Base-by-base conservation (phyloP, 2,797 vertebrate species). In the Carduelis carduelis region DNA sequence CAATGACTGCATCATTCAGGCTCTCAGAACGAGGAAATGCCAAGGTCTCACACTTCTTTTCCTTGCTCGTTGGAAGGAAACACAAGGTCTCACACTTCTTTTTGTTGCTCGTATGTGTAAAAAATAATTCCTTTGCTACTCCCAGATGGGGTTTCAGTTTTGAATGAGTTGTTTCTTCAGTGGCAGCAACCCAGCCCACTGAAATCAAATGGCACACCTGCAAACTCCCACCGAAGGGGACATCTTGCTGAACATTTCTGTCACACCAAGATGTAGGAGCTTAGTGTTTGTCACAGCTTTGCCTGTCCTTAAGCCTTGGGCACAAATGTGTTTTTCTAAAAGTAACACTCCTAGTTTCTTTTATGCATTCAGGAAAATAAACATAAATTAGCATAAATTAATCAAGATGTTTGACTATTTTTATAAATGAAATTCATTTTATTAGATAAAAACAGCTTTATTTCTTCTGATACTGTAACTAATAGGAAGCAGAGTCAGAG, bases 331-430 rank as follows among this genome's bases (percentile, higher is more conserved):
- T 9, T 94, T 91, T 84, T 88, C 50, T 5, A 9, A 81, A 83
- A 88, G 8, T 24, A 80, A 70, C 37, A 34, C 22, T 70, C 68
- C 11, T 18, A 11, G 41, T 64, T 52, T 66, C 30, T 76, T 89
- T 84, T 56, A 83, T 80, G 55, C 19, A 94, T 86, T 91, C 86
- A 81, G 80, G 88, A 90, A 53, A 93, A 85, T 76, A 80, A 93
- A 89, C 80, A 94, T 94, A 93, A 74, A 93, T 93, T 83, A 88
- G 76, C 90, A 92, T 94, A 92, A 65, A 94, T 92, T 93, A 95
- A 94, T 85, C 84, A 96, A 94, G 83, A 46, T 55, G 37, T 64
- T 68, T 88, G 61, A 60, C 77, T 93, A 56, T 91, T 93, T 96
- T 93, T 88, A 53, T 78, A 83, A 83, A 86, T 50, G 8, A 88